Evolutionary conservation across 1,140 invertebrate species (phyloP).

Genomic region (Drosophila funebris): DNA sequence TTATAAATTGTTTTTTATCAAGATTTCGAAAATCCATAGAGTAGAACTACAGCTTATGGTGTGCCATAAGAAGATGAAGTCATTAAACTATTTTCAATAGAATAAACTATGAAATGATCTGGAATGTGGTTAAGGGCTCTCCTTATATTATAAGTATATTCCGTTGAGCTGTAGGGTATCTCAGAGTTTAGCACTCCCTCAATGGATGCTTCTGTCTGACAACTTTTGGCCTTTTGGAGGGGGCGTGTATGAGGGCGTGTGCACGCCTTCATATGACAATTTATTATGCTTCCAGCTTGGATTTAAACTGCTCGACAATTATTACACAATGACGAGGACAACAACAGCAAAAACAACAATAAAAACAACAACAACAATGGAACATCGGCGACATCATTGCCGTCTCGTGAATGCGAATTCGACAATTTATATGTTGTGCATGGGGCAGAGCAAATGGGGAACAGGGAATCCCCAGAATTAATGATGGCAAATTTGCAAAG

Average conservation of each 20-base stretch:
- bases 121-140: neutral
- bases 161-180: neutral
- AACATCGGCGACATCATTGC: constrained; percentile 39
- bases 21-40: neutral
- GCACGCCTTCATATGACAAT: constrained; percentile 65
- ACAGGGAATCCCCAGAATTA: constrained; percentile 58
- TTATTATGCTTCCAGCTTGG: constrained; percentile 72
- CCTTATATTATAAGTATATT: too few relatives aligned
- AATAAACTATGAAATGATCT: neutral
- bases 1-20: constrained; percentile 2
- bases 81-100: neutral
- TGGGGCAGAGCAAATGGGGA: neutral
- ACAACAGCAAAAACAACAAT: constrained; percentile 9
- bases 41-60: neutral
- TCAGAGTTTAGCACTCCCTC: neutral
- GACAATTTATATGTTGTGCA: constrained; percentile 61
- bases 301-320: constrained; percentile 83
- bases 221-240: neutral
- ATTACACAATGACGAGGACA: constrained; percentile 70
- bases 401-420: constrained; percentile 29
- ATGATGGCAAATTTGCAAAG: constrained; percentile 82
- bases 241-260: neutral
- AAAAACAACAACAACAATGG: too few relatives aligned
- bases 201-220: neutral
- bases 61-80: neutral